Conservation (phyloP, 2,113 vertebrate genomes). For the Trichechus manatus region DNA sequence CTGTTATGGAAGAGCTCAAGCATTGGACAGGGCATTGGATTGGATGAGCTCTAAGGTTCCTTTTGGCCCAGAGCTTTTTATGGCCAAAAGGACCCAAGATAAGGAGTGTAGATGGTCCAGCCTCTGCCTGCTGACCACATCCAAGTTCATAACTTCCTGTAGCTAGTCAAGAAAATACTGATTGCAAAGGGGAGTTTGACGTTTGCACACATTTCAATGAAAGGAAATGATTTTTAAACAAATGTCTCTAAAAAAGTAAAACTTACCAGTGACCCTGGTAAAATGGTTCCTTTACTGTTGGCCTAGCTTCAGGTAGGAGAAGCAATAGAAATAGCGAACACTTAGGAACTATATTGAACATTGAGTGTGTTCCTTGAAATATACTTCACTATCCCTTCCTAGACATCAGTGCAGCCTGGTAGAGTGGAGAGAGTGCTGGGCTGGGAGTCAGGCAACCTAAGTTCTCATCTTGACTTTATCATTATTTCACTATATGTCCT, state of each 20-base stretch:
- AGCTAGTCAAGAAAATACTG: background rate
- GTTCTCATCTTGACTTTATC: background rate
- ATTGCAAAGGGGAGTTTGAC: background rate
- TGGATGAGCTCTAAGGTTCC: background rate
- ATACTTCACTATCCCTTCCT: background rate
- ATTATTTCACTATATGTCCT: background rate
- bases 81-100: background rate
- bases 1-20: background rate
- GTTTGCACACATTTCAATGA: background rate
- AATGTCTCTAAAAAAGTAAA: background rate
- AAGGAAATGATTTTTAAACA: slow-evolving; percentile 16
- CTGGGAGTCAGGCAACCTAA: background rate
- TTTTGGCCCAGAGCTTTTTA: background rate
- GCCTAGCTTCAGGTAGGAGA: background rate
- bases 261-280: background rate
- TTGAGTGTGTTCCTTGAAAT: background rate
- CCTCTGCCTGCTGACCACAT: background rate
- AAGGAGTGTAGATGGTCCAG: background rate
- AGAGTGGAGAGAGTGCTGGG: background rate
- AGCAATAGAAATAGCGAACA: background rate
- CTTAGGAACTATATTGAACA: background rate
- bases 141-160: background rate
- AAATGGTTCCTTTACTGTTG: slow-evolving; percentile 35
- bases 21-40: background rate
- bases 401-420: background rate